These are phyloP conservation scores for Drosophila trapezifrons DNA, from an alignment of 1,140 invertebrate genomes.

Conservation along the genomic window DNA sequence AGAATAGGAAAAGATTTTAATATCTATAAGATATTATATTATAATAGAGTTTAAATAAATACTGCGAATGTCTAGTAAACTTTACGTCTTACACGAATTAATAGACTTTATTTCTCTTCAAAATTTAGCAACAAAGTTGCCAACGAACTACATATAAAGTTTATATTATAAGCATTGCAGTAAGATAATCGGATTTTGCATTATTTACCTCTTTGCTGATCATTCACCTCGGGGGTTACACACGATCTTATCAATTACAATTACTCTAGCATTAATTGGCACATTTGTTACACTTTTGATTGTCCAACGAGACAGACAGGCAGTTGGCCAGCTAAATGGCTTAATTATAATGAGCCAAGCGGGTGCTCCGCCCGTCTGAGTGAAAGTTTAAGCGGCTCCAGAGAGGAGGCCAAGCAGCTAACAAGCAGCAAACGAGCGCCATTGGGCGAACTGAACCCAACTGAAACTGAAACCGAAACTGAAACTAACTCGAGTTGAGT, in stretches of 20 bases:
- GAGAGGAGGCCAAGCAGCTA: conserved; percentile 17
- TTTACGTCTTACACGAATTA: not conserved
- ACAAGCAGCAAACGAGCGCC: conserved; percentile 39
- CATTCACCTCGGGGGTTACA: conserved; percentile 44
- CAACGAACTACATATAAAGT: not conserved
- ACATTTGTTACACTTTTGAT: conserved; percentile 68
- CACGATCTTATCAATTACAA: conserved; percentile 37
- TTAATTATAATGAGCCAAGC: conserved; percentile 65
- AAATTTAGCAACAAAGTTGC: not conserved
- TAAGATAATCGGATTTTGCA: conserved; percentile 1
- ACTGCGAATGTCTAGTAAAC: too few species aligned
- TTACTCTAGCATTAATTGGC: conserved; percentile 14
- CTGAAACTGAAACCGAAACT: conserved; percentile 42
- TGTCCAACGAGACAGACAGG: conserved; percentile 23
- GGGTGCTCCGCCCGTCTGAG: conserved; percentile 24
- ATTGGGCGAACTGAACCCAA: conserved; percentile 29
- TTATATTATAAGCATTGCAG: not conserved
- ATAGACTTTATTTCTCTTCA: not conserved
- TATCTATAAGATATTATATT: too few species aligned
- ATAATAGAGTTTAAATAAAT: too few species aligned
- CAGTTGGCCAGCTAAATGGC: conserved; percentile 58
- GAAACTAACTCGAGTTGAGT: conserved; percentile 60
- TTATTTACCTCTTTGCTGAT: conserved; percentile 7
- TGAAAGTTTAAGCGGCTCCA: conserved; percentile 34
- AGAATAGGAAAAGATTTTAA: too few species aligned